Conservation (phyloP, 2,113 vertebrate genomes). For the Mesocricetus auratus region DNA sequence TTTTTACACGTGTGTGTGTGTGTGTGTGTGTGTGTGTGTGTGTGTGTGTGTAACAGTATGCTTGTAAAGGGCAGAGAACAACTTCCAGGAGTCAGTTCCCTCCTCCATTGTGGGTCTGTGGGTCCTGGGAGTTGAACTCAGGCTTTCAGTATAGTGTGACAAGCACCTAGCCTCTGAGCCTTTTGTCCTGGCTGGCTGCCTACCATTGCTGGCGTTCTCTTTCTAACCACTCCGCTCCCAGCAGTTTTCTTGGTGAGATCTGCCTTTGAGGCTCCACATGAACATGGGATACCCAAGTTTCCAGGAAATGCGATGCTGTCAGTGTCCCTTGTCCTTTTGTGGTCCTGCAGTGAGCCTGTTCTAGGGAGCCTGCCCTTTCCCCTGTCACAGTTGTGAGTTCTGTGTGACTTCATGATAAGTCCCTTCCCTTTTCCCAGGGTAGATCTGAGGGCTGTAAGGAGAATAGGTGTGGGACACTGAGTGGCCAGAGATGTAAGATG, state of each 20-base stretch:
- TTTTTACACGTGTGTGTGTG: neutral
- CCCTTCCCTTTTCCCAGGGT: neutral
- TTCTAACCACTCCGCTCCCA: neutral
- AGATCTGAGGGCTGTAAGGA: neutral
- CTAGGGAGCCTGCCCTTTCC: neutral
- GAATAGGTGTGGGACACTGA: neutral
- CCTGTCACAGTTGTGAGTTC: neutral
- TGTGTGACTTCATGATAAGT: neutral
- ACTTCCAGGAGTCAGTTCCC: neutral
- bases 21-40: neutral
- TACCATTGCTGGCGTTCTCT: too few relatives aligned
- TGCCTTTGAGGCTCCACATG: constrained; percentile 24
- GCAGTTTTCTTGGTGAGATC: neutral
- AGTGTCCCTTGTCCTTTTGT: neutral
- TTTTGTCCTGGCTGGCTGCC: neutral
- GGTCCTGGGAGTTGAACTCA: neutral
- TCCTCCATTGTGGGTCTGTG: neutral
- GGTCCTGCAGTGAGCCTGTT: neutral
- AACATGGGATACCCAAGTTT: neutral
- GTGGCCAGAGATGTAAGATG: constrained; percentile 29
- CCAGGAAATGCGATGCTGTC: neutral
- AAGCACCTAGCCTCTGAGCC: neutral
- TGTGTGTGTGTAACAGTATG: neutral
- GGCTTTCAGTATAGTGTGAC: neutral
- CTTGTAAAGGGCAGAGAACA: neutral